Evolutionary conservation across 2,888 invertebrate genomes (phyloP).

Genomic region (Ametastegia equiseti): DNA sequence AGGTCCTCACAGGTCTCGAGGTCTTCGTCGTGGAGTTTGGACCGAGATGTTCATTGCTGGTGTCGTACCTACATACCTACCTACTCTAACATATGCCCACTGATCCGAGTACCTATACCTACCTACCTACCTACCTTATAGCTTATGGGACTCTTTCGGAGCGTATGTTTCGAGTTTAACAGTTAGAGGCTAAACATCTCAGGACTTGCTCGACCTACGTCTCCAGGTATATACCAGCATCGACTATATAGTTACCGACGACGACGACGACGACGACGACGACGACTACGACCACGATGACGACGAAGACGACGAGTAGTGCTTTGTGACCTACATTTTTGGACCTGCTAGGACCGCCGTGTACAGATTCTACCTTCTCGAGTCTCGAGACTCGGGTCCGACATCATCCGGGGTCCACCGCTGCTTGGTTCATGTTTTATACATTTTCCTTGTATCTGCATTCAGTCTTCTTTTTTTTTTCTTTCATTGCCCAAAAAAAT

Average conservation of each 20-base stretch:
- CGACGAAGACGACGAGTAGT: too few species aligned
- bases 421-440: neutral
- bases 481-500: neutral
- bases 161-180: constrained; percentile 48
- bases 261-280: too few species aligned
- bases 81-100: neutral
- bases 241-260: constrained; percentile 31
- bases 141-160: constrained; percentile 38
- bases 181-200: constrained; percentile 55
- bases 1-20: constrained; percentile 1
- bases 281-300: too few species aligned
- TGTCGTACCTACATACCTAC: too few species aligned
- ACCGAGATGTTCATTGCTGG: too few species aligned
- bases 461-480: neutral
- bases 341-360: constrained; percentile 56
- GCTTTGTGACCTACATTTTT: constrained; percentile 71
- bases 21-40: constrained; percentile 15
- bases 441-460: neutral
- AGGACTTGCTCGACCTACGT: constrained; percentile 47
- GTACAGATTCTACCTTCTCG: constrained; percentile 17
- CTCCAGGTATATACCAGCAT: neutral
- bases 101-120: neutral
- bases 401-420: constrained; percentile 33
- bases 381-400: constrained; percentile 11
- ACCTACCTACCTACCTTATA: too few species aligned